Conservation (phyloP, 2,888 invertebrate genomes). For the Acleris literana region DNA sequence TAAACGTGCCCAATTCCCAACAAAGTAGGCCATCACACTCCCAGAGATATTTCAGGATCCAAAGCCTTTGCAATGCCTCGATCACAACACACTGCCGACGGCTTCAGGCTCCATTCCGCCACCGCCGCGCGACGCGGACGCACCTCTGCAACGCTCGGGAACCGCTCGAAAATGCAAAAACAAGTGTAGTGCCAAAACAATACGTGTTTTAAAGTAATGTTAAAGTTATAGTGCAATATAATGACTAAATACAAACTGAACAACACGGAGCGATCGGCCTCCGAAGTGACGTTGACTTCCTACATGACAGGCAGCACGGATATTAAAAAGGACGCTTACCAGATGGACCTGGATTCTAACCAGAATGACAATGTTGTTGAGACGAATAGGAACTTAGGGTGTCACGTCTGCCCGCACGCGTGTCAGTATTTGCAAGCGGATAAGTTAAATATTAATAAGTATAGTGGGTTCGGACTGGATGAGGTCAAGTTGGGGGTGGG, state of each 20-base stretch:
- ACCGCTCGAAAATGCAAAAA: slow-evolving; percentile 52
- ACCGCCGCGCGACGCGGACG: not conserved
- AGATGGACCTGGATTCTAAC: slow-evolving; percentile 58
- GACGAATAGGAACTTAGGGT: slow-evolving; percentile 62
- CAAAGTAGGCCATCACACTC: not conserved
- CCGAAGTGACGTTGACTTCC: slow-evolving; percentile 77
- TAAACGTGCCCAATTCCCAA: not conserved
- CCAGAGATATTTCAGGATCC: not conserved
- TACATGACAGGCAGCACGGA: slow-evolving; percentile 68
- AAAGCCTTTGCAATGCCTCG: too few relatives aligned
- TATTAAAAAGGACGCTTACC: slow-evolving; percentile 54
- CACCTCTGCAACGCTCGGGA: not conserved
- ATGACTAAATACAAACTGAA: slow-evolving; percentile 84
- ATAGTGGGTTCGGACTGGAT: slow-evolving; percentile 68
- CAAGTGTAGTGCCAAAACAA: slow-evolving; percentile 48
- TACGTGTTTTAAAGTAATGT: not conserved
- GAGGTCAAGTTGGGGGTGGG: slow-evolving; percentile 71
- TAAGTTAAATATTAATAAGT: slow-evolving; percentile 62
- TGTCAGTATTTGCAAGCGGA: slow-evolving; percentile 63
- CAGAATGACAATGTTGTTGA: slow-evolving; percentile 62
- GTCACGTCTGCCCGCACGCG: slow-evolving; percentile 63
- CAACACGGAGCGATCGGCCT: slow-evolving; percentile 65
- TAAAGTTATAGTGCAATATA: slow-evolving; percentile 38
- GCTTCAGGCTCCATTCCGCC: not conserved
- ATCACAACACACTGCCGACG: not conserved